Percentiles rank a stretch among this genome's conserved stretches.
Conservation (phyloP, 2,888 invertebrate species). For the Drosophila maculinotata region DNA sequence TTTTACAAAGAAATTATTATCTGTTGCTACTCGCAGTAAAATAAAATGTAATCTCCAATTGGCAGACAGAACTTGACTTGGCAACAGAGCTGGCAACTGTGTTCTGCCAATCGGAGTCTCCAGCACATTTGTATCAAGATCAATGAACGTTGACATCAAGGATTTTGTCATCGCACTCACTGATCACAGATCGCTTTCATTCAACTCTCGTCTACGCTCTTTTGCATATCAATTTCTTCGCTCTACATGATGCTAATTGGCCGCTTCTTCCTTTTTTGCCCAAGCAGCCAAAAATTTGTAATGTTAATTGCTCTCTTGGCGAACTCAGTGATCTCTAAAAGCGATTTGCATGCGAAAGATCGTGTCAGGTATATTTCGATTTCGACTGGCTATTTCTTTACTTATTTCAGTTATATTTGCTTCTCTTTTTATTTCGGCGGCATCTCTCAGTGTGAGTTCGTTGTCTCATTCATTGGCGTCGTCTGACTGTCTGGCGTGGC, state of each 20-base stretch:
- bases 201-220: slow-evolving; percentile 65
- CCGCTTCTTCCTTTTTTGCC: slow-evolving; percentile 57
- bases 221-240: slow-evolving; percentile 50
- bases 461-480: slow-evolving; percentile 76
- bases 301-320: slow-evolving; percentile 61
- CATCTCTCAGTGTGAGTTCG: slow-evolving; percentile 61
- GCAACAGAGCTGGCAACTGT: slow-evolving; percentile 25
- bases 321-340: slow-evolving; percentile 32
- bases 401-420: slow-evolving; percentile 28
- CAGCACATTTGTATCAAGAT: slow-evolving; percentile 42
- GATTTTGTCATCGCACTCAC: slow-evolving; percentile 65
- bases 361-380: slow-evolving; percentile 77
- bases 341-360: slow-evolving; percentile 73
- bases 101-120: not conserved
- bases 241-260: slow-evolving; percentile 69
- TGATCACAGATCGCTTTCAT: slow-evolving; percentile 58
- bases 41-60: too few relatives aligned
- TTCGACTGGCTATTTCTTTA: slow-evolving; percentile 52
- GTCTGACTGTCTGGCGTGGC: slow-evolving; percentile 75
- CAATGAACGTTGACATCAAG: slow-evolving; percentile 77
- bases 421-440: slow-evolving; percentile 31
- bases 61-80: slow-evolving; percentile 13
- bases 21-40: too few relatives aligned
- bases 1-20: too few relatives aligned
- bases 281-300: slow-evolving; percentile 66